Conservation (phyloP, 2,113 vertebrate genomes). For the Xiphophorus hellerii region DNA sequence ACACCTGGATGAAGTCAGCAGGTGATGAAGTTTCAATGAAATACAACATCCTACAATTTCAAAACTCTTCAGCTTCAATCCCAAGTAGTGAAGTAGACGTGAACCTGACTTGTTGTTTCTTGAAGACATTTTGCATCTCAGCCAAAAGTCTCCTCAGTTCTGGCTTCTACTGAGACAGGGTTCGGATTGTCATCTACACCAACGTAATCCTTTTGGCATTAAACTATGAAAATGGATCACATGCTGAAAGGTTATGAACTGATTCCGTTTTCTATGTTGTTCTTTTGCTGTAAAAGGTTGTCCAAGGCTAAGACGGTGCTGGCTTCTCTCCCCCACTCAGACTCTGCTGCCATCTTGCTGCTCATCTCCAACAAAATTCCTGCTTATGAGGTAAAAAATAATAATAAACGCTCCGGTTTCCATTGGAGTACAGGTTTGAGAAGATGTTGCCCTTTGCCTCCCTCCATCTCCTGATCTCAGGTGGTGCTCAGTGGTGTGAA, state of each 20-base stretch:
- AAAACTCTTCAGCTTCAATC: background rate
- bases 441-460: background rate
- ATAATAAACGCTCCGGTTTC: too few species aligned
- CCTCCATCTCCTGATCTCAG: conserved; percentile 59
- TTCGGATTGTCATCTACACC: background rate
- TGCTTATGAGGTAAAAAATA: conserved; percentile 83
- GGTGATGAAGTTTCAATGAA: conserved; percentile 24
- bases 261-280: background rate
- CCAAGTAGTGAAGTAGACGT: background rate
- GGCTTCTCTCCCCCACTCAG: background rate
- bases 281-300: conserved; percentile 10
- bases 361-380: conserved; percentile 84
- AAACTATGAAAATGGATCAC: background rate
- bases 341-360: conserved; percentile 61
- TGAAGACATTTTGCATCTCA: background rate
- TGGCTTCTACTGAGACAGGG: background rate
- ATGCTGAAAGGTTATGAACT: too few species aligned
- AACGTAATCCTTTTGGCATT: background rate
- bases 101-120: background rate
- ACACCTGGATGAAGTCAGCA: conserved; percentile 13
- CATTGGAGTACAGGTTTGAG: too few species aligned
- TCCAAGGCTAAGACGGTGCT: conserved; percentile 25
- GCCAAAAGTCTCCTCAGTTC: background rate
- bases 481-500: conserved; percentile 81
- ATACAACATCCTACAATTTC: too few species aligned